Evolutionary conservation across 2,797 vertebrate genomes (phyloP), one percentile per base, ranked within the genome.

Genomic region (Sebastiscus tertius): DNA sequence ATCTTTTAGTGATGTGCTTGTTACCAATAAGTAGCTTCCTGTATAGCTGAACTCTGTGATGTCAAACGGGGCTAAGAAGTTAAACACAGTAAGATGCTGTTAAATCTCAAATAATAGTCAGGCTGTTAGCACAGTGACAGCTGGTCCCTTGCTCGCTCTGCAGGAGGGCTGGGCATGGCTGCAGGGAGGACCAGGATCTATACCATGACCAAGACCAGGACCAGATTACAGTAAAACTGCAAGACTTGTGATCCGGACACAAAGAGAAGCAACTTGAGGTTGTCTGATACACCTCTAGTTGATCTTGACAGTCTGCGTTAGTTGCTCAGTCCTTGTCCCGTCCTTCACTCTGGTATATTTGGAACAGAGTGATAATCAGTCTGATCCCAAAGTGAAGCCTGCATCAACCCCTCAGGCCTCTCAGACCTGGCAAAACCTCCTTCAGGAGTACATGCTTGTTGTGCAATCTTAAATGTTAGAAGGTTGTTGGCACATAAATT

Each of bases 61-160:
- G 71, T 82, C 74, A 72, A 75, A 75, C 69, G 63, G 77, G 61
- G 61, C 64, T 81, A 87, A 91, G 86, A 80, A 54, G 85, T 70
- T 87, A 63, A 88, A 78, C 56, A 72, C 74, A 85, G 69, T 83
- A 68, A 84, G 83, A 89, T 80, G 64, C 68, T 81, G 62, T 85
- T 88, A 72, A 88, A 88, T 79, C 89, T 85, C 13, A 74, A 82
- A 79, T 75, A 75, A 82, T 69, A 79, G 76, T 80, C 62, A 33
- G 82, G 76, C 64, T 83, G 84, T 85, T 71, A 66, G 31, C 13
- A 33, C 27, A 73, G 79, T 46, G 88, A 89, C 92, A 92, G 88
- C 87, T 92, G 90, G 84, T 84, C 76, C 20, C 6, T 77, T 75
- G 75, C 71, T 81, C 8, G 26, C 79, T 68, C 85, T 77, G 81